Percentiles rank a stretch among this genome's conserved stretches.
phyloP scores from a whole-genome alignment of 1,140 invertebrate species.

The Meteorus sp. region DNA sequence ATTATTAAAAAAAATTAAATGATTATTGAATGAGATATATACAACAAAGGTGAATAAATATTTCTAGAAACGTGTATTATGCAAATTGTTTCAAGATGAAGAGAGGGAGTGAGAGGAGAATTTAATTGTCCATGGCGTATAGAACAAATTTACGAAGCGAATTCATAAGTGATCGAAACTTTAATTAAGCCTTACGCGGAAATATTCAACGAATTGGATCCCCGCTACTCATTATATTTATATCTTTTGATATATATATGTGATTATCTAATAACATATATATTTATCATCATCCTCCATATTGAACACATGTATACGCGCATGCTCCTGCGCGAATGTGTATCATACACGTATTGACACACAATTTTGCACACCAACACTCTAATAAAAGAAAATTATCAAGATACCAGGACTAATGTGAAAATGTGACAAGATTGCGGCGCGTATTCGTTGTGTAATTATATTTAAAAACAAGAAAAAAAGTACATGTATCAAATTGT shows the following conservation, averaged over 20 bases:
- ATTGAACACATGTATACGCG: constrained; percentile 18
- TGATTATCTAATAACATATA: constrained; percentile 7
- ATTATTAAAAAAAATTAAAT: no score
- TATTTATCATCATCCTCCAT: constrained; percentile 13
- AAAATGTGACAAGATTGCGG: constrained; percentile 27
- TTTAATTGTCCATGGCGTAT: neutral
- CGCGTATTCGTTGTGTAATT: constrained; percentile 45
- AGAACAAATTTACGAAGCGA: neutral
- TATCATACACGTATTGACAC: constrained; percentile 18
- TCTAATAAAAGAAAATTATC: constrained; percentile 6
- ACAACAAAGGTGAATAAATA: no score
- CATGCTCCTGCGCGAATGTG: neutral
- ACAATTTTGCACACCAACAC: constrained; percentile 1
- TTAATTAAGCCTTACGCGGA: neutral
- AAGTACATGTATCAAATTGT: constrained; percentile 50
- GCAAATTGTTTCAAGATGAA: no score
- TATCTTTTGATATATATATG: constrained; percentile 18
- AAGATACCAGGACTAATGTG: constrained; percentile 17
- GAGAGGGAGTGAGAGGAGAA: no score
- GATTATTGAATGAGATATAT: no score
- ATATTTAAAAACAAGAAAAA: no score
- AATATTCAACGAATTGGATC: constrained; percentile 14
- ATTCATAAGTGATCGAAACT: neutral
- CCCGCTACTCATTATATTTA: neutral
- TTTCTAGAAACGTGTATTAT: no score